Conservation (phyloP, 2,888 invertebrate species). For the Flexamia atlantica region DNA sequence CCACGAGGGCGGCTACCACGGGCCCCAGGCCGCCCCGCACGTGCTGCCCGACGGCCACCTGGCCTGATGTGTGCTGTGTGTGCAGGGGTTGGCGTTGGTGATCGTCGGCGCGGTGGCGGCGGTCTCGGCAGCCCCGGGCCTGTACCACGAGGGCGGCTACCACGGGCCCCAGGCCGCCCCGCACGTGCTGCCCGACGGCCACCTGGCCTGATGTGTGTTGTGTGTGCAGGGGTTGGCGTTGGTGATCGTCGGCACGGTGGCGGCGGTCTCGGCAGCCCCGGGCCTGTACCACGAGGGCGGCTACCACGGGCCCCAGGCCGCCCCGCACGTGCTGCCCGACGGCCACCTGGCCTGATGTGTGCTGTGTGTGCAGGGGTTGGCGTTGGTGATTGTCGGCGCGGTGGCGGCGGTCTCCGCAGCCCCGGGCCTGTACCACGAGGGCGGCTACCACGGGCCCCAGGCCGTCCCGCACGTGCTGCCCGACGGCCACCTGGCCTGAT, state of each 20-base stretch:
- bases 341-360: no score
- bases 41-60: constrained; percentile 30
- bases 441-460: no score
- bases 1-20: constrained; percentile 31
- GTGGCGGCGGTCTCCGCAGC: neutral
- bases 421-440: constrained; percentile 30
- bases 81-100: constrained; percentile 13
- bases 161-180: constrained; percentile 63
- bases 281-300: constrained; percentile 33
- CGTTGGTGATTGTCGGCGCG: neutral
- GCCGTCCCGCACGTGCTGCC: no score
- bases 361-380: no score
- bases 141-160: constrained; percentile 27
- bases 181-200: constrained; percentile 23
- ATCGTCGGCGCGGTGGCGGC: neutral
- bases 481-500: no score
- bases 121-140: neutral
- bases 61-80: no score
- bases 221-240: no score
- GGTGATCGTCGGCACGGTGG: neutral
- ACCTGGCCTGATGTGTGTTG: no score
- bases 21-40: constrained; percentile 62
- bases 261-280: neutral
- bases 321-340: no score
- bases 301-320: no score